These are phyloP conservation scores for Piprites chloris DNA, from an alignment of 2,113 vertebrate species.

Conservation along the genomic window DNA sequence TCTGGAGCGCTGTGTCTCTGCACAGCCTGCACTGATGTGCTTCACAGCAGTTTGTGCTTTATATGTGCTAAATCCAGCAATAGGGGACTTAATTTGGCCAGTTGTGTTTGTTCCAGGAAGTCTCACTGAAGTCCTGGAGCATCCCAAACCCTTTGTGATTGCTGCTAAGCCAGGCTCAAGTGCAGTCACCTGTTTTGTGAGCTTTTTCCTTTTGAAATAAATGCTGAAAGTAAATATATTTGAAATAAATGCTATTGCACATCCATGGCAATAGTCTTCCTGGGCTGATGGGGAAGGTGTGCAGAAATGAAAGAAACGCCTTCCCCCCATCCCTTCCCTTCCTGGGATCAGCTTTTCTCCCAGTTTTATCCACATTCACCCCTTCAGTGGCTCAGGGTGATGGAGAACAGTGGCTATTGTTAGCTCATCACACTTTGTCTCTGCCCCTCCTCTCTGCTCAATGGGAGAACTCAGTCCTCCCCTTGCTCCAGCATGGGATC, in stretches of 20 bases:
- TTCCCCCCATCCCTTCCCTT: not conserved
- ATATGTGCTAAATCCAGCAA: not conserved
- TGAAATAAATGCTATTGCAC: not conserved
- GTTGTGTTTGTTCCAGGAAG: not conserved
- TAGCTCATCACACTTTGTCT: not conserved
- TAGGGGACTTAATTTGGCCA: not conserved
- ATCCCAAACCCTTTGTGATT: accelerated
- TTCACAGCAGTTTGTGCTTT: not conserved
- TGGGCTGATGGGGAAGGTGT: not conserved
- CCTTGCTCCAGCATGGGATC: not conserved
- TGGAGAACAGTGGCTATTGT: not conserved
- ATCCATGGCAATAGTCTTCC: not conserved
- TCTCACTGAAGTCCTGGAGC: not conserved
- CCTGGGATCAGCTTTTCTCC: not conserved
- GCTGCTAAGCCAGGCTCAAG: not conserved
- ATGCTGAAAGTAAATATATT: too few species aligned
- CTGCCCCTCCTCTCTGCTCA: not conserved
- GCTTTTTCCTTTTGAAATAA: not conserved
- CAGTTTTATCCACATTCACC: not conserved
- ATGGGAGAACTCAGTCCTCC: not conserved
- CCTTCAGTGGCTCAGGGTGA: accelerated
- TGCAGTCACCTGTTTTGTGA: not conserved
- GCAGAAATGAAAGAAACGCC: not conserved
- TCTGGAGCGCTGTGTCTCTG: not conserved
- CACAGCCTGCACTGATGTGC: not conserved